Evolutionary conservation across 2,888 invertebrate species (phyloP), one percentile per base, ranked within the genome.

Genomic region (Archaeoteleia sp.): DNA sequence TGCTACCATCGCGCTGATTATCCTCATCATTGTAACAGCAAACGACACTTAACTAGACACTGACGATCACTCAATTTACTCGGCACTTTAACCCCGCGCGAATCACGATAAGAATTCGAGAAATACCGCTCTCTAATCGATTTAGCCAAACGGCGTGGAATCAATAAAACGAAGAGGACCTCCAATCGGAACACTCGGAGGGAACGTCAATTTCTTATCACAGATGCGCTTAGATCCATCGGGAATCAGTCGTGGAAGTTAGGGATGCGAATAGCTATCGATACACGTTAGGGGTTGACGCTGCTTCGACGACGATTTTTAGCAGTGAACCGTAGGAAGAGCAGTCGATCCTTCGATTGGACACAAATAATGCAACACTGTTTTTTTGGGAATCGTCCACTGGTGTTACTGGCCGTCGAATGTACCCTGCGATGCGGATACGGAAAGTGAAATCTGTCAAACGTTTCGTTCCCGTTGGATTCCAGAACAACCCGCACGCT

Each of bases 401-500:
- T n/a, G n/a, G n/a, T n/a, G n/a, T n/a, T n/a, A n/a, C n/a, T n/a
- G n/a, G n/a, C n/a, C n/a, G n/a, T 20, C 20, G 20, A 20, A 9
- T 4, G 25, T 12, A 13, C 27, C 30, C 4, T 30, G 12, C 8
- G 10, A 1, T n/a, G 14, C 23, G 43, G 30, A 10, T 12, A 8
- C 9, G 17, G 40, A 54, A 62, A 62, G 32, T 34, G 32, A 48
- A 35, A 48, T 23, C 13, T 17, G 45, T 30, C 30, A 15, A 27
- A 32, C 40, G 32, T 8, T 17, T 17, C 25, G 39, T 20, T 20
- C 10, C 51, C n/a, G 34, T 9, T 25, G 25, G 12, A 37, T 30
- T 20, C 17, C 29, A 27, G 12, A 35, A 53, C 67, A 75, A 74
- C 71, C 76, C 80, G 75, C 74, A 81, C 84, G 82, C 79, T 78